phyloP scores from a whole-genome alignment of 2,113 vertebrate species.

The Synchiropus splendidus region DNA sequence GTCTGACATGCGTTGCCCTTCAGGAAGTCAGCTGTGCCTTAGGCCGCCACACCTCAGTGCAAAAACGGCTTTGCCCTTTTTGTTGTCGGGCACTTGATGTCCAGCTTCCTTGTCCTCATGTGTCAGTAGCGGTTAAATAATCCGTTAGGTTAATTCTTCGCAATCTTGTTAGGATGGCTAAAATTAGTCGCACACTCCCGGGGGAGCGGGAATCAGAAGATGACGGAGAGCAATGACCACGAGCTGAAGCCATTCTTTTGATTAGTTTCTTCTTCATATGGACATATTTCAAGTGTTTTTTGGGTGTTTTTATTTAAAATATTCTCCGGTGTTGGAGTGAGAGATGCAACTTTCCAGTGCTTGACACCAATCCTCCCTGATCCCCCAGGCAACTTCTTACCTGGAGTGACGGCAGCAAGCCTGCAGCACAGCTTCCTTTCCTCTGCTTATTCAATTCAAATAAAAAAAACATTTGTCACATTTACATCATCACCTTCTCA shows the following conservation, averaged over 20 bases:
- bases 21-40: slow-evolving; percentile 33
- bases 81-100: slow-evolving; percentile 38
- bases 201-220: slow-evolving; percentile 40
- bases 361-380: slow-evolving; percentile 65
- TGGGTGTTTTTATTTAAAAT: too few relatives aligned
- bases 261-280: slow-evolving; percentile 2
- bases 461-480: too few relatives aligned
- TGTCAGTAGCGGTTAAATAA: slow-evolving; percentile 46
- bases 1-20: slow-evolving; percentile 29
- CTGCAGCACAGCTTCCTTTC: slow-evolving; percentile 28
- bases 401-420: slow-evolving; percentile 56
- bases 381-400: slow-evolving; percentile 68
- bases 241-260: not conserved
- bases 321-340: too few relatives aligned
- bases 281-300: too few relatives aligned
- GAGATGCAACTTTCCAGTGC: too few relatives aligned
- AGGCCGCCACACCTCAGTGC: slow-evolving; percentile 24
- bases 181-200: slow-evolving; percentile 45
- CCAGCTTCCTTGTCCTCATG: slow-evolving; percentile 43
- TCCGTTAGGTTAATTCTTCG: slow-evolving; percentile 46
- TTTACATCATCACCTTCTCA: too few relatives aligned
- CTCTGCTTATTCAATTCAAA: slow-evolving; percentile 20
- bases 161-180: slow-evolving; percentile 49
- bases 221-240: slow-evolving; percentile 4
- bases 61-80: slow-evolving; percentile 45